Percentiles rank a stretch among this genome's conserved stretches.
phyloP scores from a whole-genome alignment of 2,797 vertebrate species.

The Melanotaenia maccullochi region DNA sequence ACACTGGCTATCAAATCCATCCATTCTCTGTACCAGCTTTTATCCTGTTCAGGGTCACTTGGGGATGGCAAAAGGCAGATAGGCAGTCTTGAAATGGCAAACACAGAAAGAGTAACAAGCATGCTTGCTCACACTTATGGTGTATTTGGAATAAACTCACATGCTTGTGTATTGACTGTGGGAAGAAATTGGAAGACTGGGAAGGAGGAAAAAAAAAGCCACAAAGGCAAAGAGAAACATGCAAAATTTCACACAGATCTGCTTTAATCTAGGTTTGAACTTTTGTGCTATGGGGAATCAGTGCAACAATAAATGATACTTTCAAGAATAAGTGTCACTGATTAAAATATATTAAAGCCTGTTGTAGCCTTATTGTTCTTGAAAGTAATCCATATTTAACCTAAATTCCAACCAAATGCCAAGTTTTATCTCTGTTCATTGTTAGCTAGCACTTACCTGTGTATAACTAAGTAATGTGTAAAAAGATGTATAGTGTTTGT shows the following conservation, averaged over 20 bases:
- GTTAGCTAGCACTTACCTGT: background rate
- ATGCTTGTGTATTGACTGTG: background rate
- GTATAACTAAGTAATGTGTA: background rate
- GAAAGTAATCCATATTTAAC: background rate
- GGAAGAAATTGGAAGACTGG: background rate
- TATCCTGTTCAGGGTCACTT: background rate
- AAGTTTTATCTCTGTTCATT: background rate
- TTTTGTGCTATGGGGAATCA: background rate
- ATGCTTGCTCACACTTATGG: background rate
- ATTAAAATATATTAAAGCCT: background rate
- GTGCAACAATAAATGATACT: background rate
- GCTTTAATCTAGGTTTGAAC: background rate
- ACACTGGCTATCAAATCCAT: background rate
- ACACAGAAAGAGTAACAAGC: background rate
- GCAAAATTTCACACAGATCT: background rate
- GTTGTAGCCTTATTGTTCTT: background rate
- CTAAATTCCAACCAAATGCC: background rate
- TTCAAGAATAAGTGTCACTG: background rate
- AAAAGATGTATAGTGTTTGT: background rate
- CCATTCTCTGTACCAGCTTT: background rate
- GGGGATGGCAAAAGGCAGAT: background rate
- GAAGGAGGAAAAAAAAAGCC: background rate
- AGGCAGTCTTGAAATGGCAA: too few relatives aligned
- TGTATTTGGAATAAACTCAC: background rate
- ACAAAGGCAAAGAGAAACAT: background rate